Evolutionary conservation across 2,113 vertebrate genomes (phyloP).

Genomic region (Uria lomvia): DNA sequence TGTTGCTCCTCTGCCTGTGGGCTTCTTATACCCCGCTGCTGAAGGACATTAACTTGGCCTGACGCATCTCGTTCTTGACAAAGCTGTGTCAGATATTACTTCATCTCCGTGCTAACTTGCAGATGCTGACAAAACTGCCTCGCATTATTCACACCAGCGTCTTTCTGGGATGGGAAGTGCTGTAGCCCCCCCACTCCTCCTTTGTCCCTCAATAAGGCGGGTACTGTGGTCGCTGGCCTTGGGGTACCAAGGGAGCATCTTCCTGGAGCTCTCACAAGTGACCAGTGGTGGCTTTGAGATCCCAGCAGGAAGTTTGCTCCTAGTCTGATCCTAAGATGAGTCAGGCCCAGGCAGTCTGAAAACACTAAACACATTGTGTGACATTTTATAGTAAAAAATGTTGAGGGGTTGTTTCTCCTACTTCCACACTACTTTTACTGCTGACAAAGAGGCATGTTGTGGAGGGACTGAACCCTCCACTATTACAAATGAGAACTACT

Average conservation of each 20-base stretch:
- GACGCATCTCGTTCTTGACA: neutral
- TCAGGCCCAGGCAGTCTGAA: neutral
- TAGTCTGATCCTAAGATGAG: neutral
- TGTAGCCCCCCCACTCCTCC: neutral
- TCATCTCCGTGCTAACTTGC: neutral
- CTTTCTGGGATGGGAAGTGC: neutral
- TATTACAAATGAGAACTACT: neutral
- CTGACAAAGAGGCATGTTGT: neutral
- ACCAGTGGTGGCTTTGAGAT: neutral
- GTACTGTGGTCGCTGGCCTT: neutral
- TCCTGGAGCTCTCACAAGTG: neutral
- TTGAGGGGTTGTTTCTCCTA: neutral
- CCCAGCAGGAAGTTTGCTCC: neutral
- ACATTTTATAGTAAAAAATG: neutral
- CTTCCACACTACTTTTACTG: neutral
- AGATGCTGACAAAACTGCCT: slow-evolving; percentile 1
- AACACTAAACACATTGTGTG: neutral
- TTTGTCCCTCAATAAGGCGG: neutral
- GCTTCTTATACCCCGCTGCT: neutral
- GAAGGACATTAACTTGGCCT: neutral
- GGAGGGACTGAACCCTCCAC: neutral
- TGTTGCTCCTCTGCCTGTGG: rapidly evolving
- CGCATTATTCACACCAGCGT: neutral
- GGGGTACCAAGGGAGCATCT: neutral
- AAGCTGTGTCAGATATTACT: slow-evolving; percentile 6